Evolutionary conservation across 2,888 invertebrate genomes (phyloP).

Genomic region (Xanthorhoe designata): DNA sequence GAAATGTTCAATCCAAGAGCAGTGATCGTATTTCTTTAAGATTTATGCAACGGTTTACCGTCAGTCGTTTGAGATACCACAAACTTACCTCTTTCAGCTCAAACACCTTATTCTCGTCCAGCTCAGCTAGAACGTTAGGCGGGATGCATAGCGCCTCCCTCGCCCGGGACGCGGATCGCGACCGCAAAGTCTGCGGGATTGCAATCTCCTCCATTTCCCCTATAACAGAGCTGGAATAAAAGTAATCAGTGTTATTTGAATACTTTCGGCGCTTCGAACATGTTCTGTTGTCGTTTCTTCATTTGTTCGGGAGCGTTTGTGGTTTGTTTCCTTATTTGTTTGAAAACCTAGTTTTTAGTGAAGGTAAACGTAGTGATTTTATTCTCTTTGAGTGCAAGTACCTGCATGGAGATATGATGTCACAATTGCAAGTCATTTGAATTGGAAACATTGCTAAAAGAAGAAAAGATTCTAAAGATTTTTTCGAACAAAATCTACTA

Average conservation of each 20-base stretch:
- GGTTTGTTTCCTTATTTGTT: conserved; percentile 12
- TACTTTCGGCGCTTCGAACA: conserved; percentile 31
- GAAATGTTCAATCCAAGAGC: background rate
- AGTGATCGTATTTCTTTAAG: background rate
- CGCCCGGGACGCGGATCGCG: conserved; percentile 71
- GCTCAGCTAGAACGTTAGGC: conserved; percentile 81
- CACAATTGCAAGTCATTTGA: too few relatives aligned
- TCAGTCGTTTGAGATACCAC: background rate
- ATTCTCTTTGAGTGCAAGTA: too few relatives aligned
- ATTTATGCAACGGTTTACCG: background rate
- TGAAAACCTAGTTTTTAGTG: background rate
- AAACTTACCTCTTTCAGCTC: conserved; percentile 87
- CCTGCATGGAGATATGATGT: too few relatives aligned
- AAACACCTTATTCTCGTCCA: conserved; percentile 86
- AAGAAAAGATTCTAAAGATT: background rate
- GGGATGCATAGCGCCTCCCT: conserved; percentile 73
- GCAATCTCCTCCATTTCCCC: conserved; percentile 62
- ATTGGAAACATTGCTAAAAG: background rate
- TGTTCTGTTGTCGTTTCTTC: conserved; percentile 15
- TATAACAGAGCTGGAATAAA: conserved; percentile 62
- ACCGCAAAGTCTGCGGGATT: conserved; percentile 61
- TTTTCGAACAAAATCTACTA: background rate
- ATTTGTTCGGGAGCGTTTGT: conserved; percentile 12
- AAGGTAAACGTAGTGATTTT: too few relatives aligned
- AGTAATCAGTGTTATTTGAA: conserved; percentile 43